Percentiles rank a stretch among this genome's conserved stretches.
phyloP scores from a whole-genome alignment of 2,113 vertebrate species.

The Pachypanchax playfairii region DNA sequence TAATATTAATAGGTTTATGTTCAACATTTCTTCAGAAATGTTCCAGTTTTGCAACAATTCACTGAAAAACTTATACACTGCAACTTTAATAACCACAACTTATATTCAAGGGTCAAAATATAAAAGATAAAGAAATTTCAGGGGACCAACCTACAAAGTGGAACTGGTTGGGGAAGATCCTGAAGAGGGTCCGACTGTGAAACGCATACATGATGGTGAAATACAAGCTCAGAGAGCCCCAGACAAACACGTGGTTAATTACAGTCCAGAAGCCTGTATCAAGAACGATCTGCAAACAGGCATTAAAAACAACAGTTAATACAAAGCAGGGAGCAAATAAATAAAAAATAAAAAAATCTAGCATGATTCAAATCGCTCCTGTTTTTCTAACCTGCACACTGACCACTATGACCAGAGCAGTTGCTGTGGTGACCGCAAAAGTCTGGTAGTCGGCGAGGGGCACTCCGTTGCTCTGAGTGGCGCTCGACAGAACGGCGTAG shows the following conservation, averaged over 20 bases:
- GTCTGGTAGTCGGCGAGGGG: slow-evolving; percentile 94
- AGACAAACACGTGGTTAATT: slow-evolving; percentile 96
- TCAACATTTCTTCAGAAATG: too few species aligned
- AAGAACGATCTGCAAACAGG: slow-evolving; percentile 83
- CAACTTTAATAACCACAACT: neutral
- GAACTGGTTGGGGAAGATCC: slow-evolving; percentile 93
- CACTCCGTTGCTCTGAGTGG: slow-evolving; percentile 84
- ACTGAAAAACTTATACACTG: too few species aligned
- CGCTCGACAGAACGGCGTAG: slow-evolving; percentile 82
- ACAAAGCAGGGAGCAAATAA: neutral
- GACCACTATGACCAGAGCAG: slow-evolving; percentile 92
- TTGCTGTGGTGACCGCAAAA: slow-evolving; percentile 92
- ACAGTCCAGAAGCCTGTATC: slow-evolving; percentile 95
- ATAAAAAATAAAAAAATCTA: neutral
- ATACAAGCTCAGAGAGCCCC: slow-evolving; percentile 90
- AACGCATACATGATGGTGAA: slow-evolving; percentile 91
- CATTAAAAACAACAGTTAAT: slow-evolving; percentile 2
- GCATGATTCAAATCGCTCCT: neutral
- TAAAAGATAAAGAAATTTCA: neutral
- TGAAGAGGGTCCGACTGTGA: slow-evolving; percentile 90
- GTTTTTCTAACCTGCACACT: slow-evolving; percentile 86
- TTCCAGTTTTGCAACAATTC: too few species aligned
- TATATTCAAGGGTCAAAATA: neutral
- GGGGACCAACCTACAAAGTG: slow-evolving; percentile 88
- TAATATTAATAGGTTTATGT: too few species aligned